Percentiles rank a stretch among this genome's conserved stretches.
phyloP scores from a whole-genome alignment of 1,140 invertebrate species.

The Drosophila kurseongensis region DNA sequence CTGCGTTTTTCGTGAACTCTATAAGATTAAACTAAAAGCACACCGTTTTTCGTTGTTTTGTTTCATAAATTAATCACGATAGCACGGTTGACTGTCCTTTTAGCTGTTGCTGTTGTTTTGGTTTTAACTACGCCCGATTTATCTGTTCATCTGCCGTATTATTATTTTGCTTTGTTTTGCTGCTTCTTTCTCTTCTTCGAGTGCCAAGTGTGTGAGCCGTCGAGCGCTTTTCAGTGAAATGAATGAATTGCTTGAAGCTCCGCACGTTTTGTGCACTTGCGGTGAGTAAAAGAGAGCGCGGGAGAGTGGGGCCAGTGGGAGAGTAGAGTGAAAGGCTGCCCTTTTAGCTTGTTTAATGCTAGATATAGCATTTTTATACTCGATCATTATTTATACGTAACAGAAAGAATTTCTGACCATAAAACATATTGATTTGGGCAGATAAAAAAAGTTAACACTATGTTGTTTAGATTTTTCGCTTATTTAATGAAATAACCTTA shows the following conservation, averaged over 20 bases:
- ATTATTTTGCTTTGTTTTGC: conserved; percentile 29
- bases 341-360: background rate
- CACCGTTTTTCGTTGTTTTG: conserved; percentile 35
- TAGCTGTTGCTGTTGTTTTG: conserved; percentile 20
- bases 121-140: conserved; percentile 38
- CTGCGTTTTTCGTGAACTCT: conserved; percentile 22
- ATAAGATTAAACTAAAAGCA: conserved; percentile 15
- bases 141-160: conserved; percentile 65
- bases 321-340: background rate
- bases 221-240: conserved; percentile 66
- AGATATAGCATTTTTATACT: background rate
- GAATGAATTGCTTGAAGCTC: conserved; percentile 59
- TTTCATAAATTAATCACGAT: conserved; percentile 71
- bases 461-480: no score
- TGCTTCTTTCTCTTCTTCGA: conserved; percentile 13
- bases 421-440: no score
- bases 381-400: no score
- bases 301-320: conserved; percentile 7
- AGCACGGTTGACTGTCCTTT: conserved; percentile 41
- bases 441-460: no score
- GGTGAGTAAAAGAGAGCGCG: conserved; percentile 22
- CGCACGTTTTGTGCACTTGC: conserved; percentile 66
- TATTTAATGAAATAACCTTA: no score
- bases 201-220: conserved; percentile 50
- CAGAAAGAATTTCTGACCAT: no score